Conservation (phyloP, 2,888 invertebrate species). For the Zaprionus lineosus region DNA sequence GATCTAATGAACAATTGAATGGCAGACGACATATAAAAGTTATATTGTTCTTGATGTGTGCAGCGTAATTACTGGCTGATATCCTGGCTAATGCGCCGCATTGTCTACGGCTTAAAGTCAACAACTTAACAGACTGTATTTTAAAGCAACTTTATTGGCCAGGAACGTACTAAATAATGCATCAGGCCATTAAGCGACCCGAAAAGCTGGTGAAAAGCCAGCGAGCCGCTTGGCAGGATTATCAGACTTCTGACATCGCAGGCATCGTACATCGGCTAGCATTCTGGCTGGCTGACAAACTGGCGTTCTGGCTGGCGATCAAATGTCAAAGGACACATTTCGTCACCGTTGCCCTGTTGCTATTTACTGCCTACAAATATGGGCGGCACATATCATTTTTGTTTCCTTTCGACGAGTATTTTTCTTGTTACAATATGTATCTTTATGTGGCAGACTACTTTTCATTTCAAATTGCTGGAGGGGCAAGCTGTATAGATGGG, state of each 20-base stretch:
- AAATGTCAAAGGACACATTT: conserved; percentile 79
- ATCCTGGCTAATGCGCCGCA: conserved; percentile 51
- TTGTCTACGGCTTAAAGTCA: conserved; percentile 63
- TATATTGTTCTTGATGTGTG: background rate
- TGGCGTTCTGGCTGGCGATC: conserved; percentile 52
- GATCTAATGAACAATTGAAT: no score
- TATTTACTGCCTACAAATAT: conserved; percentile 70
- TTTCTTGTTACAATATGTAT: conserved; percentile 35
- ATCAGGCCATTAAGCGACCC: conserved; percentile 62
- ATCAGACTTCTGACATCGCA: conserved; percentile 34
- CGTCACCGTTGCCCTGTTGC: conserved; percentile 64
- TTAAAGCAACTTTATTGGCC: conserved; percentile 66
- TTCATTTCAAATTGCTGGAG: conserved; percentile 71
- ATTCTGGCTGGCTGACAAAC: no score
- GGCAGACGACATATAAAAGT: background rate
- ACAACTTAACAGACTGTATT: conserved; percentile 59
- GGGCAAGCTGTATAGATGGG: no score
- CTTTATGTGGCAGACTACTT: conserved; percentile 66
- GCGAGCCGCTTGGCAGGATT: conserved; percentile 37
- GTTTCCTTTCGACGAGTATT: conserved; percentile 22
- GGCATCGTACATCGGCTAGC: no score
- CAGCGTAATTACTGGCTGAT: conserved; percentile 52
- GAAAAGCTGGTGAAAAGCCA: conserved; percentile 55
- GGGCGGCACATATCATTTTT: conserved; percentile 49
- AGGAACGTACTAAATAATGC: conserved; percentile 66